Percentiles rank a stretch among this genome's conserved stretches.
Conservation (phyloP, 2,888 invertebrate species). For the Drosophila birchii region DNA sequence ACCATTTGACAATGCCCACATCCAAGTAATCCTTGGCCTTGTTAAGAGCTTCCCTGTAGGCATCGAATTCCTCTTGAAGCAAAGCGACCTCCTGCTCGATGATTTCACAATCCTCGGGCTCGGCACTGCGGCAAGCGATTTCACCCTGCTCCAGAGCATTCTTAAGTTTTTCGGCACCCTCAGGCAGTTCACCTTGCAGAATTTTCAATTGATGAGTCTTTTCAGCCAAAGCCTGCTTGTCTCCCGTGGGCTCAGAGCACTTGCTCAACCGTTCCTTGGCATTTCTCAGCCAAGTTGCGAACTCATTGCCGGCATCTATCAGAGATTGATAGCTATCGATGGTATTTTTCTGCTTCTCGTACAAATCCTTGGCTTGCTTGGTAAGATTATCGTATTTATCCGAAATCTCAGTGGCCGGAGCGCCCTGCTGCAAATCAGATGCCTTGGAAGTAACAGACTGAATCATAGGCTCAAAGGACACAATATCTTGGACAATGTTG, state of each 20-base stretch:
- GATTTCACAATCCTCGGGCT: constrained; percentile 94
- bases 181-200: constrained; percentile 92
- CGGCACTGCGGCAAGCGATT: constrained; percentile 93
- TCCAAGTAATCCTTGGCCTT: constrained; percentile 93
- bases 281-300: constrained; percentile 95
- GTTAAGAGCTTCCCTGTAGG: constrained; percentile 91
- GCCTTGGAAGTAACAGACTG: constrained; percentile 97
- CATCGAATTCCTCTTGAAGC: constrained; percentile 95
- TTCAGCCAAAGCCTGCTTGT: constrained; percentile 93
- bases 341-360: constrained; percentile 94
- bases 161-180: constrained; percentile 93
- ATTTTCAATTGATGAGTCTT: constrained; percentile 94
- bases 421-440: constrained; percentile 95
- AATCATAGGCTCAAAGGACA: constrained; percentile 98
- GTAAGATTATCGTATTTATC: constrained; percentile 95
- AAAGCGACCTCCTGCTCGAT: constrained; percentile 96
- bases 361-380: constrained; percentile 95
- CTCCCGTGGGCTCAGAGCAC: constrained; percentile 96
- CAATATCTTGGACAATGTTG: constrained; percentile 98
- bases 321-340: constrained; percentile 96
- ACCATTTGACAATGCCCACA: constrained; percentile 96
- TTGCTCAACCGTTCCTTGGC: constrained; percentile 96
- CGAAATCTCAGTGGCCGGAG: constrained; percentile 96
- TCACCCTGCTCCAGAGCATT: constrained; percentile 93
- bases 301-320: constrained; percentile 95